phyloP scores from a whole-genome alignment of 2,888 invertebrate genomes.

The Amiota minor region DNA sequence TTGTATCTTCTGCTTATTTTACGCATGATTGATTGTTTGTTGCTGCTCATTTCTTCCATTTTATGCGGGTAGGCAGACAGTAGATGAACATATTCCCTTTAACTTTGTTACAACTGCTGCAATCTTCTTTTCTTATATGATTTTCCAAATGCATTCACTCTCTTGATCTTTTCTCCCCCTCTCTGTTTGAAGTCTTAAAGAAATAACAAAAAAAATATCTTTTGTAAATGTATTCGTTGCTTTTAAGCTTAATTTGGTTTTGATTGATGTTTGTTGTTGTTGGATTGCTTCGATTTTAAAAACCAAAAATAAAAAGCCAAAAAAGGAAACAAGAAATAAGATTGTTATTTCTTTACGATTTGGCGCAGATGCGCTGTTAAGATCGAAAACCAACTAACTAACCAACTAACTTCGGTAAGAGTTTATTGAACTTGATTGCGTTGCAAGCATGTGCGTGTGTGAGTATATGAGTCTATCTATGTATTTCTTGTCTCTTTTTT shows the following conservation, averaged over 20 bases:
- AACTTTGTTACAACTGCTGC: no score
- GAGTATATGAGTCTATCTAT: not conserved
- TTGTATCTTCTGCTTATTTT: not conserved
- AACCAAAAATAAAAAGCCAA: not conserved
- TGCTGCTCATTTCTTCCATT: not conserved
- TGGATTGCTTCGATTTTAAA: not conserved
- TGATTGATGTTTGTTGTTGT: slow-evolving; percentile 58
- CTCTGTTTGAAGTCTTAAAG: not conserved
- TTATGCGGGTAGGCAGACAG: not conserved
- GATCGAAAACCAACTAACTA: not conserved
- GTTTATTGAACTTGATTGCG: slow-evolving; percentile 12
- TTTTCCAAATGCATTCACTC: no score
- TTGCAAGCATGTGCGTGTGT: not conserved
- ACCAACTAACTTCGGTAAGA: not conserved
- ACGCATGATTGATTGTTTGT: slow-evolving; percentile 13
- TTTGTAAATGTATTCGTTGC: not conserved
- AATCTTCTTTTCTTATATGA: no score
- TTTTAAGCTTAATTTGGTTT: slow-evolving; percentile 60
- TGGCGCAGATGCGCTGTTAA: slow-evolving; percentile 11
- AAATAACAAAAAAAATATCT: not conserved
- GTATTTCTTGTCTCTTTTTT: not conserved
- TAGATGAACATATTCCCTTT: no score
- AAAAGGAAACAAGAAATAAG: not conserved
- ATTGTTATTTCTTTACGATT: slow-evolving; percentile 1
- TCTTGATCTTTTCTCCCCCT: no score